Evolutionary conservation across 2,797 vertebrate genomes (phyloP), one percentile per base, ranked within the genome.

Genomic region (Chrysocyon brachyurus): DNA sequence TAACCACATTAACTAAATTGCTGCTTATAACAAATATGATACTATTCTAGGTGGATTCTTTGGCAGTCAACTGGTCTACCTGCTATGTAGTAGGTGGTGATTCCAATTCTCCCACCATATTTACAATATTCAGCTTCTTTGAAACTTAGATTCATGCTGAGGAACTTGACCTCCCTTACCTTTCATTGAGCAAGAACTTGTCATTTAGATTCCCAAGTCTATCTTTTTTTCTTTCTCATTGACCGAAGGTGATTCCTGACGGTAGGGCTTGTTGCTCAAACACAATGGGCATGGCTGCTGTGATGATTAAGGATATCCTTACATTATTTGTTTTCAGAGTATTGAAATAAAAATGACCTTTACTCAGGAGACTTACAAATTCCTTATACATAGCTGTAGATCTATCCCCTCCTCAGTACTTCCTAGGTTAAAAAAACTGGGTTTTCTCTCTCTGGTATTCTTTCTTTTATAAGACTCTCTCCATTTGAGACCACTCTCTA

Each of bases 1-100:
- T 98, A 97, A 85, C 72, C 64, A 68, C 84, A 97, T 96, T 95
- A 96, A 81, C 73, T 90, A 92, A 97, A 95, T 94, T 91, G 63
- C 87, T 86, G 21, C 72, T 94, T 97, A 28, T 94, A 94, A 75
- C 21, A 78, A 97, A 92, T 90, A 85, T 92, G 24, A 95, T 86
- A 54, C 87, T 94, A 12, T 87, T 96, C 77, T 89, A 70, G 61
- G 88, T 0, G 5, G 56, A 81, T 83, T 97, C 92, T 88, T 87
- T 97, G 93, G 81, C 85, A 96, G 91, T 90, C 90, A 91, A 5
- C 73, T 97, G 81, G 72, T 96, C 95, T 79, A 36, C 56, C 93
- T 93, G 81, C 96, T 96, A 68, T 75, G 78, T 21, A 8, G 31
- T 61, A 64, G 61, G 19, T 87, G 87, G 93, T 96, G 90, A 95